Evolutionary conservation across 2,113 vertebrate species (phyloP).

Genomic region (Platichthys stellatus): DNA sequence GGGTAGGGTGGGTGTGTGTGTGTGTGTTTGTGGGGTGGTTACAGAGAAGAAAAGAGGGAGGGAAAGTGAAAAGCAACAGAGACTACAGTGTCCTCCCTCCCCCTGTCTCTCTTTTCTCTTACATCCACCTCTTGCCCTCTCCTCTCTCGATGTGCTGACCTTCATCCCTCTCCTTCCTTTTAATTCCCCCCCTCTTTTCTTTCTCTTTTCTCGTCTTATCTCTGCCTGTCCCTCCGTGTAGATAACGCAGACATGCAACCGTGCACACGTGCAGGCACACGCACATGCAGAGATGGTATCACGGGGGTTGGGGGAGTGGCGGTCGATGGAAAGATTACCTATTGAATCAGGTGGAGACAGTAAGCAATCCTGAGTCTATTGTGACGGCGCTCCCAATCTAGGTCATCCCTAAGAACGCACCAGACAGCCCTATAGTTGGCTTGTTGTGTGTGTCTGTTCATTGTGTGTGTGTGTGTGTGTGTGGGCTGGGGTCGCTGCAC

Average conservation of each 20-base stretch:
- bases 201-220: conserved; percentile 65
- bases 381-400: conserved; percentile 64
- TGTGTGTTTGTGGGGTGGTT: not conserved
- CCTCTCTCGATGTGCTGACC: conserved; percentile 66
- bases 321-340: conserved; percentile 76
- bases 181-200: conserved; percentile 54
- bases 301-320: conserved; percentile 3
- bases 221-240: conserved; percentile 58
- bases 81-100: conserved; percentile 16
- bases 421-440: conserved; percentile 46
- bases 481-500: conserved; percentile 17
- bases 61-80: conserved; percentile 19
- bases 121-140: conserved; percentile 57
- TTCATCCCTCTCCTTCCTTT: conserved; percentile 66
- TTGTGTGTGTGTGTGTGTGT: conserved; percentile 35
- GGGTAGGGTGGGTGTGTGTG: not conserved
- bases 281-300: conserved; percentile 68
- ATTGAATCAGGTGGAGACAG: conserved; percentile 75
- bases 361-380: conserved; percentile 70
- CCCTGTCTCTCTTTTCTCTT: conserved; percentile 29
- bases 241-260: conserved; percentile 61
- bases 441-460: conserved; percentile 46
- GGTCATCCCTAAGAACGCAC: conserved; percentile 65
- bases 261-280: conserved; percentile 40
- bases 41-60: conserved; percentile 26